These are phyloP conservation scores for Botia kubotai DNA, from an alignment of 2,797 vertebrate genomes.

Conservation along the genomic window DNA sequence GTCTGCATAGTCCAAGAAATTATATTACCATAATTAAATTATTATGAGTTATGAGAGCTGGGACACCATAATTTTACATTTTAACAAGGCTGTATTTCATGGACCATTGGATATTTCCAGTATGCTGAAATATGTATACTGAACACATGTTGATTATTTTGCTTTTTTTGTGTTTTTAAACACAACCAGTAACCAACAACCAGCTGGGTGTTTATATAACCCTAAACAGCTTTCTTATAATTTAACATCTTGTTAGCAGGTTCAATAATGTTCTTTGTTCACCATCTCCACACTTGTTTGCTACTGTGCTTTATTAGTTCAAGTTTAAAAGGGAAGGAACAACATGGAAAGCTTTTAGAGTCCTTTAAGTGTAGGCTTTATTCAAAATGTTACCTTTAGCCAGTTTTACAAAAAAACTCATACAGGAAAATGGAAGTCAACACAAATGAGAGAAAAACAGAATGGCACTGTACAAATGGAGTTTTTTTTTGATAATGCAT, in stretches of 20 bases:
- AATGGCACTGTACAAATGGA: constrained; percentile 16
- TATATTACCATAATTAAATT: constrained; percentile 59
- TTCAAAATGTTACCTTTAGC: constrained; percentile 34
- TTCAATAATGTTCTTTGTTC: background rate
- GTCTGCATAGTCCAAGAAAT: constrained; percentile 54
- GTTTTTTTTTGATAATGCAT: background rate
- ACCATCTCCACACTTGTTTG: background rate
- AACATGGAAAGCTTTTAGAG: constrained; percentile 4
- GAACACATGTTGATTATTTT: background rate
- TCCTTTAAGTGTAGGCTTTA: constrained; percentile 32
- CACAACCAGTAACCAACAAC: background rate
- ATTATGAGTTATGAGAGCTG: constrained; percentile 49
- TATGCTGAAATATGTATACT: background rate
- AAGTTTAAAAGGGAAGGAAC: constrained; percentile 14
- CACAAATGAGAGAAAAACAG: constrained; percentile 14
- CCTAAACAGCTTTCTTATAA: background rate
- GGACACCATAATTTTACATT: constrained; percentile 13
- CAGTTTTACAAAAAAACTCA: constrained; percentile 16
- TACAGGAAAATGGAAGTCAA: background rate
- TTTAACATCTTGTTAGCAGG: background rate
- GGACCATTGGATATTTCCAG: background rate
- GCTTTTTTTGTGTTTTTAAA: background rate
- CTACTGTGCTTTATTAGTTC: constrained; percentile 2
- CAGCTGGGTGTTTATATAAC: background rate
- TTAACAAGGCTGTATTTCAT: background rate